These are phyloP conservation scores for Argopecten irradians DNA, from an alignment of 1,140 invertebrate species.

Conservation along the genomic window DNA sequence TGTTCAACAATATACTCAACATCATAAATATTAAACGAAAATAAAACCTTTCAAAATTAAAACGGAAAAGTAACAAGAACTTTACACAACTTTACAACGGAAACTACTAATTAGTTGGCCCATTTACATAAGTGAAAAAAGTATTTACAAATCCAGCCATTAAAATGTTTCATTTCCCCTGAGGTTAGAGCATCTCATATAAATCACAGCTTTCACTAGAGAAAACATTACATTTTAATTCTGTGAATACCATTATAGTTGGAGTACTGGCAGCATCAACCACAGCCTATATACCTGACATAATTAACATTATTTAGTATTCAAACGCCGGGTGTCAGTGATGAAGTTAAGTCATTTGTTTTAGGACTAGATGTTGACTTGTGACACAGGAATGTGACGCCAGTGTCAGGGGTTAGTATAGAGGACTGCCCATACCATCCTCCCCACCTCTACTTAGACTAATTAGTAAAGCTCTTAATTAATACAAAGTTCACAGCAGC, in stretches of 20 bases:
- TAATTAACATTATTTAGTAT: constrained; percentile 28
- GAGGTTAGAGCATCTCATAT: background rate
- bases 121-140: constrained; percentile 19
- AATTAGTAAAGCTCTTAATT: constrained; percentile 18
- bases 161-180: background rate
- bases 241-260: background rate
- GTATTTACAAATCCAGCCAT: constrained; percentile 10
- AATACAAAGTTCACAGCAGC: background rate
- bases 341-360: constrained; percentile 15
- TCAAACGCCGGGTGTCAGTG: background rate
- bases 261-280: background rate
- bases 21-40: constrained; percentile 9
- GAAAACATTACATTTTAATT: constrained; percentile 19
- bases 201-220: background rate
- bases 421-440: background rate
- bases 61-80: background rate
- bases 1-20: background rate
- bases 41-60: constrained; percentile 14
- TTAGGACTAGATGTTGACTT: constrained; percentile 4
- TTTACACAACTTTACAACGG: background rate
- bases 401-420: background rate
- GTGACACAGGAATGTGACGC: constrained; percentile 14
- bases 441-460: background rate
- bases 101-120: background rate
- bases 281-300: background rate